These are phyloP conservation scores for Geotrupes spiniger DNA, from an alignment of 2,888 invertebrate species.

Conservation along the genomic window DNA sequence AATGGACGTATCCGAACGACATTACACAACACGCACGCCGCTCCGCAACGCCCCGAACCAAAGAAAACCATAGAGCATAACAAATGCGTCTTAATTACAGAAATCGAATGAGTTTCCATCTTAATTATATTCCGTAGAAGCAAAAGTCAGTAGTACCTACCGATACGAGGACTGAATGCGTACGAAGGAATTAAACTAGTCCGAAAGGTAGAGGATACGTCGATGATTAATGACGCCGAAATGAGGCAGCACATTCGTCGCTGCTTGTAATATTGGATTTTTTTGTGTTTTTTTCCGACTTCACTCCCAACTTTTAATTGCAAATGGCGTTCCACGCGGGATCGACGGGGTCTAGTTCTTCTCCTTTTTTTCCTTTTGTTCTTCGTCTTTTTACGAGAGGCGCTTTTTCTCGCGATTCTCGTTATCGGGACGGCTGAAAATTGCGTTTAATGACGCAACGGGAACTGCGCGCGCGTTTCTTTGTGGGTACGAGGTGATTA, in stretches of 20 bases:
- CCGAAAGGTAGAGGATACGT: conserved; percentile 14
- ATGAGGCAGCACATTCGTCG: conserved; percentile 30
- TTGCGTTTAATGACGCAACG: too few relatives aligned
- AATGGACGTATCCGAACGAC: not conserved
- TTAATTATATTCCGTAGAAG: conserved; percentile 2
- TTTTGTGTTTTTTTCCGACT: conserved; percentile 24
- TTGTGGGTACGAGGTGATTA: too few relatives aligned
- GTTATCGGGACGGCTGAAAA: too few relatives aligned
- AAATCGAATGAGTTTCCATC: conserved; percentile 4
- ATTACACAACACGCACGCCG: not conserved
- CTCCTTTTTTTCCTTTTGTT: not conserved
- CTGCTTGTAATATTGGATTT: conserved; percentile 29
- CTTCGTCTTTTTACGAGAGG: not conserved
- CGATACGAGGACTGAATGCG: not conserved
- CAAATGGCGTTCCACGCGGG: conserved; percentile 29
- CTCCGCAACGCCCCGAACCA: not conserved
- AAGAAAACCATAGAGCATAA: conserved; percentile 1
- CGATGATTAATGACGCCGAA: conserved; percentile 29
- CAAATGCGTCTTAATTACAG: conserved; percentile 6
- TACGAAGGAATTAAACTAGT: conserved; percentile 15
- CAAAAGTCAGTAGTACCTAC: not conserved
- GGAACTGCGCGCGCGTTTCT: too few relatives aligned
- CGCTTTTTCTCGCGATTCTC: too few relatives aligned
- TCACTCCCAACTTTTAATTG: conserved; percentile 26
- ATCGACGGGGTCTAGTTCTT: not conserved